Evolutionary conservation across 2,113 vertebrate species (phyloP), one percentile per base, ranked within the genome.

Genomic region (Brevimyrus niger): DNA sequence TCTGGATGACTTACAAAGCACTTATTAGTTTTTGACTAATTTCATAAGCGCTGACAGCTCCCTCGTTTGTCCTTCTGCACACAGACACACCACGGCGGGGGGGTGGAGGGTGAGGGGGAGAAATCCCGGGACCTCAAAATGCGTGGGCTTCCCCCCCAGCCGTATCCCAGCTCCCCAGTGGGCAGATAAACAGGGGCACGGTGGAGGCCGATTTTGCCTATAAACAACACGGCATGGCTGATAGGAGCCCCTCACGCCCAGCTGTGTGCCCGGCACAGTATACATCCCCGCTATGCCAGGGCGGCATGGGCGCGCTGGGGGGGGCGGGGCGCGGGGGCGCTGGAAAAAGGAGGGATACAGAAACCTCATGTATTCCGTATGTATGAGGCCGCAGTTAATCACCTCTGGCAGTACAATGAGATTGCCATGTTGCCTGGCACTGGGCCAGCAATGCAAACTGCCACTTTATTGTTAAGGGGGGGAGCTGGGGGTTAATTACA

Each of bases 151-250:
- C 83, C 84, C 42, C 42, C 15, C 31, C 13, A 48, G 17, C 42
- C 51, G 6, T 47, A 51, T 86, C 82, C 82, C 61, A 86, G 61
- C 85, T 50, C 82, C 83, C 27, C 35, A 89, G 89, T 17, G 53
- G 17, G 46, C 31, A 89, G 82, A 47, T n/a, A 19, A 86, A 27
- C 47, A 31, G 48, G 27, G 15, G 8, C 89, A 47, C 69, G 38
- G 38, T 50, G 38, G 50, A n/a, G 15, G 58, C 31, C 9, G 85
- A 58, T 46, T 48, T n/a, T 69, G 46, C 35, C 84, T 86, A 87
- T 87, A 76, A 89, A 87, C 87, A 89, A 61, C 5, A 38, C 1
- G 21, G n/a, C 15, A 46, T 89, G 83, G 80, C 88, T 86, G 21
- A 86, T 4, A 35, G 85, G 46, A n/a, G 85, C 55, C 80, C 61